A percentile compares a stretch with the other conserved stretches of the same genome.
Conservation (phyloP, 2,113 vertebrate species). For the Oreochromis tanganicae region DNA sequence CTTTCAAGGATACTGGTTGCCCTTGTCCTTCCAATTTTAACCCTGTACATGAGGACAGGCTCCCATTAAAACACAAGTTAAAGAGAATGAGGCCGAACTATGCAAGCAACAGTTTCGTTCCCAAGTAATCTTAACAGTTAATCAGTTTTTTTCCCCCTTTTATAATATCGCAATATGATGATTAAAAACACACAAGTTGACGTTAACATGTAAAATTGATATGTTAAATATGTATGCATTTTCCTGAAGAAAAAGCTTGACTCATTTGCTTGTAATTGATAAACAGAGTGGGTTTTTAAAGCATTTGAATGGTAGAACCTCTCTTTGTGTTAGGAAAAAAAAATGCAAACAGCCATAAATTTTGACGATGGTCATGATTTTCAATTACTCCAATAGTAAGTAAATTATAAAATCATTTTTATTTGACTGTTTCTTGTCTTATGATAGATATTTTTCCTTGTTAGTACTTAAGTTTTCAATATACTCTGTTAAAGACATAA, state of each 20-base stretch:
- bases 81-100: not conserved
- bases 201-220: not conserved
- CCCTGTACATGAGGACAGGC: not conserved
- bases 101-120: not conserved
- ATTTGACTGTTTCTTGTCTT: not conserved
- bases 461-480: not conserved
- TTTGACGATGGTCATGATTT: not conserved
- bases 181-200: not conserved
- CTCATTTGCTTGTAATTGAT: not conserved
- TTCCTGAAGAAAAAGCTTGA: not conserved
- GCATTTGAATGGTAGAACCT: not conserved
- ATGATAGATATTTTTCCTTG: not conserved
- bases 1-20: not conserved
- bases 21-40: not conserved
- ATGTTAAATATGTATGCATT: not conserved
- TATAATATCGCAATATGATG: not conserved
- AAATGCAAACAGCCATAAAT: not conserved
- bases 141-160: rapidly evolving
- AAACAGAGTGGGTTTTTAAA: not conserved
- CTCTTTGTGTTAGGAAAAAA: not conserved
- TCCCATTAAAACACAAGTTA: not conserved
- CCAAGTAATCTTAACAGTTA: not conserved
- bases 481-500: not conserved
- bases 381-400: not conserved
- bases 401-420: not conserved